Evolutionary conservation across 2,113 vertebrate genomes (phyloP).

Genomic region (Aix galericulata): DNA sequence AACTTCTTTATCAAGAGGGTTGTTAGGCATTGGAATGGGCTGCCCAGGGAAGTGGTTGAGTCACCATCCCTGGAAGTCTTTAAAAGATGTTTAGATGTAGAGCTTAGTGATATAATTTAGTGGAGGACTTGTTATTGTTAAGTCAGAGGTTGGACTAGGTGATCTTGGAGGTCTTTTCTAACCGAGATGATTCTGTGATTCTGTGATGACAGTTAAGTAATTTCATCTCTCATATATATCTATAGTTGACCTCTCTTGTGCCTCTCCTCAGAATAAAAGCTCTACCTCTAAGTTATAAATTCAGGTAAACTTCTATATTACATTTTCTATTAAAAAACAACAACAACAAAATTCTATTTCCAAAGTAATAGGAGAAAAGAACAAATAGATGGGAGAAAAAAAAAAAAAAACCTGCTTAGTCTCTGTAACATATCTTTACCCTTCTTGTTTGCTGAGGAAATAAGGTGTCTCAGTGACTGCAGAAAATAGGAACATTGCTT

Average conservation of each 20-base stretch:
- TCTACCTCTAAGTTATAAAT: background rate
- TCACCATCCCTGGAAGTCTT: too few species aligned
- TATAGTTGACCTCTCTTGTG: background rate
- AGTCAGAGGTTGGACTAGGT: too few species aligned
- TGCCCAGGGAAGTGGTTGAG: too few species aligned
- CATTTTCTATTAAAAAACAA: background rate
- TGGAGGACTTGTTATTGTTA: too few species aligned
- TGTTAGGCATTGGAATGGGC: too few species aligned
- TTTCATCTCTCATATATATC: background rate
- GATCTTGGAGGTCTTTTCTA: too few species aligned
- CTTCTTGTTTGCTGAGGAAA: background rate
- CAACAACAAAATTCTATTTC: background rate
- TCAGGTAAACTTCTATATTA: background rate
- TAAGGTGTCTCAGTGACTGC: background rate
- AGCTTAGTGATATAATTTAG: too few species aligned
- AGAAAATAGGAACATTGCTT: background rate
- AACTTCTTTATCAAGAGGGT: too few species aligned
- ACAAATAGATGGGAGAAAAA: background rate
- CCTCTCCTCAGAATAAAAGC: background rate
- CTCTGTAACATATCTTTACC: background rate
- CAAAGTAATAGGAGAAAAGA: background rate
- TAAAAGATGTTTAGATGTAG: too few species aligned
- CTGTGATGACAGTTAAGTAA: background rate
- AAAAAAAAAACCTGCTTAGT: background rate
- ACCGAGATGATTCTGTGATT: too few species aligned